Evolutionary conservation across 2,888 invertebrate genomes (phyloP).

Genomic region (Timema cristinae): DNA sequence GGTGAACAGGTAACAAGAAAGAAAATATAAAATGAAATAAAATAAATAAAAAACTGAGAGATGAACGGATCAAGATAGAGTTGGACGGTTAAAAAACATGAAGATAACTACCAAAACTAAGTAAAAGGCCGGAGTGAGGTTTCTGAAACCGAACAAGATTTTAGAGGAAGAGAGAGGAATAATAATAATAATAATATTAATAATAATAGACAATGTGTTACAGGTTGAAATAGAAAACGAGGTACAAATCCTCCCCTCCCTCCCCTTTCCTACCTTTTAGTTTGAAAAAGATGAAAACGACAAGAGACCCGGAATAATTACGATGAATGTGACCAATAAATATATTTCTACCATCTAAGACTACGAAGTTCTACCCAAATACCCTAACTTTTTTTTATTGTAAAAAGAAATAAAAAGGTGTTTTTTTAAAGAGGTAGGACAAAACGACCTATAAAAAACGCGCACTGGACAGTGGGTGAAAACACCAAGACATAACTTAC

Average conservation of each 20-base stretch:
- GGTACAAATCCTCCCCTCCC: not conserved
- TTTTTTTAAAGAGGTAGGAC: not conserved
- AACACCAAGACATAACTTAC: constrained; percentile 15
- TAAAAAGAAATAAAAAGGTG: not conserved
- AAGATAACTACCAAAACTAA: not conserved
- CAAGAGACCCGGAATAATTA: constrained; percentile 26
- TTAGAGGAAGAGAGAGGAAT: not conserved
- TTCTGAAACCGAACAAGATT: not conserved
- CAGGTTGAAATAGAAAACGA: constrained; percentile 13
- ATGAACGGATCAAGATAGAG: constrained; percentile 12
- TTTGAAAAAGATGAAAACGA: constrained; percentile 24
- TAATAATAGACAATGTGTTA: not conserved
- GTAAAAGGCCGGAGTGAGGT: not conserved
- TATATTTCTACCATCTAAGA: constrained; percentile 3
- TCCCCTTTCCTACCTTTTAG: not conserved
- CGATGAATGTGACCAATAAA: constrained; percentile 24
- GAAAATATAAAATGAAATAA: not conserved
- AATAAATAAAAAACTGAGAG: not conserved
- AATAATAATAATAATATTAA: not conserved
- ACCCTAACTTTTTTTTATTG: not conserved
- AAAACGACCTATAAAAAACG: constrained; percentile 8
- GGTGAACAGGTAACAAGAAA: constrained; percentile 3
- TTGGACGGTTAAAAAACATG: not conserved
- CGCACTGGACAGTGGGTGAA: constrained; percentile 6
- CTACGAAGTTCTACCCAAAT: constrained; percentile 13